phyloP scores from a whole-genome alignment of 2,888 invertebrate genomes.

The Drosophila nr. perissopoda region DNA sequence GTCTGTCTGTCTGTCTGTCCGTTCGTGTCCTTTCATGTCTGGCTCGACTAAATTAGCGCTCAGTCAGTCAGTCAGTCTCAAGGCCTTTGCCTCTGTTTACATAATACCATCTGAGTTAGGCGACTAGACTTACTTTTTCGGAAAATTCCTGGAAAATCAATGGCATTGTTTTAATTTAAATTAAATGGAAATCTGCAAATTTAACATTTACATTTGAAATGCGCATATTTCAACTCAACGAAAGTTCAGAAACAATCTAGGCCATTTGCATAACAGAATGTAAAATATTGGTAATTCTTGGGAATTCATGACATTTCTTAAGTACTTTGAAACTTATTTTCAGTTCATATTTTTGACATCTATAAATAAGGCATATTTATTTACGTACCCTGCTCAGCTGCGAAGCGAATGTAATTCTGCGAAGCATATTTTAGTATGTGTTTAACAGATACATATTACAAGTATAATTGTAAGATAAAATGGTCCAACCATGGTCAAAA shows the following conservation, averaged over 20 bases:
- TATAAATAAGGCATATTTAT: background rate
- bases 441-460: background rate
- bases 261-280: slow-evolving; percentile 34
- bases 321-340: slow-evolving; percentile 6
- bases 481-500: too few species aligned
- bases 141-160: slow-evolving; percentile 25
- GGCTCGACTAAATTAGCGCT: slow-evolving; percentile 55
- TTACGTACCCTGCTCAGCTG: background rate
- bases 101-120: slow-evolving; percentile 1
- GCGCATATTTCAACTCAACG: slow-evolving; percentile 28
- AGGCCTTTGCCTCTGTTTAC: slow-evolving; percentile 35
- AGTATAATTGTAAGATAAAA: background rate
- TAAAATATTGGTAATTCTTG: slow-evolving; percentile 22
- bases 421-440: too few species aligned
- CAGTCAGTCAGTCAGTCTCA: slow-evolving; percentile 25
- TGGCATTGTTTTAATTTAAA: background rate
- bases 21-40: slow-evolving; percentile 33
- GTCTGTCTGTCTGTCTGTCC: slow-evolving; percentile 16
- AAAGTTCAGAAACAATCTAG: slow-evolving; percentile 35
- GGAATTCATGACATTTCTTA: slow-evolving; percentile 2
- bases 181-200: slow-evolving; percentile 1
- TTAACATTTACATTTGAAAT: slow-evolving; percentile 12
- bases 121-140: background rate
- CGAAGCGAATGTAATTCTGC: background rate
- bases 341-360: background rate